Conservation (phyloP, 2,888 invertebrate genomes). For the Parnassius mnemosyne region DNA sequence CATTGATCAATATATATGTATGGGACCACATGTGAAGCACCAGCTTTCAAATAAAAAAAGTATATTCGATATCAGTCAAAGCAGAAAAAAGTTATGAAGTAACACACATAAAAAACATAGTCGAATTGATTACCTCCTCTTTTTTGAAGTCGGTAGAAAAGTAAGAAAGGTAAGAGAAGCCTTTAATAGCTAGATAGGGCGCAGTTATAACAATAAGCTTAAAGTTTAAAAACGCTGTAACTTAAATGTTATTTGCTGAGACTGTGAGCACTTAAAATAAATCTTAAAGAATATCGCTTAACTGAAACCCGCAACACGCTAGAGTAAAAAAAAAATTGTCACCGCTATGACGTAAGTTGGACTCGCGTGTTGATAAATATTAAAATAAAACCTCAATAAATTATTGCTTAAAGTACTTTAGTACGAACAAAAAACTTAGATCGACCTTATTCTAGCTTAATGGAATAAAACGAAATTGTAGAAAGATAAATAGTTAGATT, state of each 20-base stretch:
- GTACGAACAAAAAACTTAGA: neutral
- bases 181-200: too few relatives aligned
- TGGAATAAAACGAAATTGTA: neutral
- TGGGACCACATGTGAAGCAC: too few relatives aligned
- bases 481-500: conserved; percentile 11
- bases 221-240: too few relatives aligned
- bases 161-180: too few relatives aligned
- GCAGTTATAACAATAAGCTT: too few relatives aligned
- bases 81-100: too few relatives aligned
- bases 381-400: conserved; percentile 25
- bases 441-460: neutral
- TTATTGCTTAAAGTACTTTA: conserved; percentile 14
- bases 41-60: too few relatives aligned
- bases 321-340: conserved; percentile 10
- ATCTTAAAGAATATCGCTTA: conserved; percentile 3
- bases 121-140: too few relatives aligned
- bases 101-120: too few relatives aligned
- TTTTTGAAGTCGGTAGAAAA: too few relatives aligned
- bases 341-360: conserved; percentile 7
- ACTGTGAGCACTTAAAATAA: neutral
- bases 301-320: conserved; percentile 15
- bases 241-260: neutral
- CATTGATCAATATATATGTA: too few relatives aligned
- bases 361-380: conserved; percentile 22
- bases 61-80: too few relatives aligned